Evolutionary conservation across 2,888 invertebrate genomes (phyloP), one percentile per base, ranked within the genome.

Genomic region (Syrphus vitripennis): DNA sequence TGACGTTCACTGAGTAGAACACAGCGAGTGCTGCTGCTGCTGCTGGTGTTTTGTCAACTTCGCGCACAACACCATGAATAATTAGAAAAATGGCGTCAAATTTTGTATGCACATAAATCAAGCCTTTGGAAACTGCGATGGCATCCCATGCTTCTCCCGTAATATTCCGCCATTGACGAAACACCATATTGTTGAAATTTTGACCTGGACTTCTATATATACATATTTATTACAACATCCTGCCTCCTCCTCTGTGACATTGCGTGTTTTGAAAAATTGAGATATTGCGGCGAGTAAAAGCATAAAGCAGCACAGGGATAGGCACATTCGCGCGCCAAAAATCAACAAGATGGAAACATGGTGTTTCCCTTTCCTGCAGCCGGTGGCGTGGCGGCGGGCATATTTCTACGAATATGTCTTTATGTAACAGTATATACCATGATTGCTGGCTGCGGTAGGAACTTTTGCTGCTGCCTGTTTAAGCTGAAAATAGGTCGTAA

Each of bases 201-300:
- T 67, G 67, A 50, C 67, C 67, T 3, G 26, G 50, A 50, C 24
- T 6, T 34, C 29, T 21, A n/a, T 6, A 31, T 12, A 48, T 37
- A 21, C 24, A 50, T 50, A 67, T 67, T 67, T 67, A 67, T 67
- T 67, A 50, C 67, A 57, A 70, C 37, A 55, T 34, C 34, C 59
- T 50, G 48, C 14, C n/a, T 16, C 26, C 63, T 40, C 26, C 9
- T n/a, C 16, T 16, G 24, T 42, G 42, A 63, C 31, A 16, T 50
- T 67, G 67, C 67, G 67, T 67, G 67, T 50, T 80, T 59, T 80
- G 74, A 80, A 74, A 74, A 74, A 80, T 80, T 31, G 65, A 79
- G 65, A 69, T 74, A 61, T 74, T 50, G 67, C 50, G 57, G 74
- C 42, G 19, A 65, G 45, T n/a, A 45, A 42, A 29, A 12, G 26